Base-by-base conservation (phyloP, 37 sponge, comb jelly and placozoan genomes). In the Haliclona indistincta region DNA sequence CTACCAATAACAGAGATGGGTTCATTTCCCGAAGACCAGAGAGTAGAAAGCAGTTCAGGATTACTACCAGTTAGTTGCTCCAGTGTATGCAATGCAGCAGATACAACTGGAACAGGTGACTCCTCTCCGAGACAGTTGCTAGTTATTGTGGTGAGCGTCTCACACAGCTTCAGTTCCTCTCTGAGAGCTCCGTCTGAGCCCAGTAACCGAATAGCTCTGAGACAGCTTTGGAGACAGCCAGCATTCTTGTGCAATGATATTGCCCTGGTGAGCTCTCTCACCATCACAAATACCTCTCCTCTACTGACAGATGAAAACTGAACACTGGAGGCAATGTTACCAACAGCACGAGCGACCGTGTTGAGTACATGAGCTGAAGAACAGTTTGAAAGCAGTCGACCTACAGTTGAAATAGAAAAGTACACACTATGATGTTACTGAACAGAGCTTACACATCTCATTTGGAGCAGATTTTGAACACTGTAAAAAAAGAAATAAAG, bases 321-420 rank as follows among this genome's bases (percentile, higher is more conserved):
- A 1, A 28, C 26, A 37, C 71, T 73, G 15, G 75, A 38, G 22
- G 76, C 76, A 13, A 87, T 26, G 71, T 87, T 87, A 17, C 64
- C 87, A 69, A 87, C 36, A 20, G 75, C n/a, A 49, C 87, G 76
- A 19, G 76, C 43, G 39, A 64, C 36, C 5, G 76, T 69, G 72
- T 58, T 81, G 17, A 81, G 62, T 3, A 74, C 41, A 43, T 67
- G 61, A 4, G 70, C 30, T 13, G 22, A 25, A 15, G 54, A 28
- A 2, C 65, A 70, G 5, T 25, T 53, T 23, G 64, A 23, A 5
- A 85, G 66, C 6, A 64, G 17, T 10, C 32, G n/a, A n/a, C n/a
- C 36, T 2, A 64, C 85, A 45, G 70, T 43, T 13, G 33, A 42
- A 30, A 8, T 7, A 11, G 26, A 7, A 36, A 26, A 36, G 39